Evolutionary conservation across 2,113 vertebrate genomes (phyloP).

Genomic region (Penelope pileata): DNA sequence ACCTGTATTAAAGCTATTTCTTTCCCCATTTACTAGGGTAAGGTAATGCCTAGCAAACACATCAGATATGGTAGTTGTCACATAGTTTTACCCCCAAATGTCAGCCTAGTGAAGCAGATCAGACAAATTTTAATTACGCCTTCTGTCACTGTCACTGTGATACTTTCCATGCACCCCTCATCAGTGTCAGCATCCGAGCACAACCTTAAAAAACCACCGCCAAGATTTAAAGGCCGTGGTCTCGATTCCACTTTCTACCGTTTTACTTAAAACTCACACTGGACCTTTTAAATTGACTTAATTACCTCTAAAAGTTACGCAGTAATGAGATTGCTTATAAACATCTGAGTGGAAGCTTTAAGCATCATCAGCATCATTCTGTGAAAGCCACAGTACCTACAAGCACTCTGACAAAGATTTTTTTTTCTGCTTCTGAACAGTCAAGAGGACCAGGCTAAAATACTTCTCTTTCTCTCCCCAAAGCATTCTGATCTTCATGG

Average conservation of each 20-base stretch:
- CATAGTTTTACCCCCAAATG: background rate
- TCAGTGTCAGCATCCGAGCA: background rate
- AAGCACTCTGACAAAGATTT: rapidly evolving
- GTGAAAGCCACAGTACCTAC: background rate
- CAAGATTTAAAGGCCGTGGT: background rate
- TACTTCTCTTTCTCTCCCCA: conserved; percentile 29
- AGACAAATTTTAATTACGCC: background rate
- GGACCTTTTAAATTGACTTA: background rate
- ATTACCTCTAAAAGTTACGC: background rate
- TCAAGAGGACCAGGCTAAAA: background rate
- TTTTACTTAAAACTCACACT: background rate
- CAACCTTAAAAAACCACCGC: background rate
- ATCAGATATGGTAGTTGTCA: background rate
- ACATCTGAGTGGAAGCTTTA: background rate
- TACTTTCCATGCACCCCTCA: background rate
- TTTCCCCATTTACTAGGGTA: background rate
- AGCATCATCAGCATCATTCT: background rate
- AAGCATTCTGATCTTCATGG: conserved; percentile 99
- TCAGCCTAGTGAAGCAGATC: background rate
- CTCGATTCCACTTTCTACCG: background rate
- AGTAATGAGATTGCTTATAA: background rate
- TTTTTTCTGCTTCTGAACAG: background rate
- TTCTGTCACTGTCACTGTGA: background rate
- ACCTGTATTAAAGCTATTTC: background rate
- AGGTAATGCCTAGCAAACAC: background rate